Percentiles rank a stretch among this genome's conserved stretches.
Evolutionary conservation across 2,888 invertebrate species (phyloP).

Genomic region (Eudemis profundana): DNA sequence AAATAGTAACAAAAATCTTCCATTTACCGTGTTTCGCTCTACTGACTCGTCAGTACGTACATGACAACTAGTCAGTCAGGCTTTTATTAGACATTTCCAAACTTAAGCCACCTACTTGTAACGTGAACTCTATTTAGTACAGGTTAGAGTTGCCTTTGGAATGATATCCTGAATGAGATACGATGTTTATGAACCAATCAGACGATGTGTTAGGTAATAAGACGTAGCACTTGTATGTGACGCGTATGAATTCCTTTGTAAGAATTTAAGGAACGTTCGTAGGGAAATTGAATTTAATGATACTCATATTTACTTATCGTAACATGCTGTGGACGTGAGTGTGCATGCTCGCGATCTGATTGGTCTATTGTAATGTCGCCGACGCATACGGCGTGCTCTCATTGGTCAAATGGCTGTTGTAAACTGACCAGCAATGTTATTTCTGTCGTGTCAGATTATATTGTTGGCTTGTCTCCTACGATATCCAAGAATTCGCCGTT

Average conservation of each 20-base stretch:
- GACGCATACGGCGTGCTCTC: too few relatives aligned
- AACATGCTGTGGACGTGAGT: too few relatives aligned
- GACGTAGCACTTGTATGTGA: background rate
- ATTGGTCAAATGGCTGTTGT: too few relatives aligned
- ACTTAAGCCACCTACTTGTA: too few relatives aligned
- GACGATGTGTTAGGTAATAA: background rate
- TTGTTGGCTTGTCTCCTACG: too few relatives aligned
- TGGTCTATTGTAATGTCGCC: too few relatives aligned
- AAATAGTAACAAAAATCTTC: constrained; percentile 10
- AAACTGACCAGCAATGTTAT: too few relatives aligned
- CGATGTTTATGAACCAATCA: background rate
- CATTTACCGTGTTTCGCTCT: constrained; percentile 12
- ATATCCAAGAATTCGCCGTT: too few relatives aligned
- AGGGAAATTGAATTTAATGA: too few relatives aligned
- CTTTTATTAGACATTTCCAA: background rate
- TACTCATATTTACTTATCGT: too few relatives aligned
- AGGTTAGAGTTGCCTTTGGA: background rate
- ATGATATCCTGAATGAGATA: background rate
- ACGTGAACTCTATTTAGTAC: background rate
- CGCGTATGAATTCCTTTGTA: background rate
- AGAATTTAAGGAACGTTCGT: background rate
- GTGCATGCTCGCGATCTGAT: too few relatives aligned
- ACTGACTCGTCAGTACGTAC: constrained; percentile 15
- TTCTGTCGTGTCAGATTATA: too few relatives aligned
- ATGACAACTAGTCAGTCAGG: background rate